Evolutionary conservation across 2,888 invertebrate genomes (phyloP).

Genomic region (Synanthedon myopaeformis): DNA sequence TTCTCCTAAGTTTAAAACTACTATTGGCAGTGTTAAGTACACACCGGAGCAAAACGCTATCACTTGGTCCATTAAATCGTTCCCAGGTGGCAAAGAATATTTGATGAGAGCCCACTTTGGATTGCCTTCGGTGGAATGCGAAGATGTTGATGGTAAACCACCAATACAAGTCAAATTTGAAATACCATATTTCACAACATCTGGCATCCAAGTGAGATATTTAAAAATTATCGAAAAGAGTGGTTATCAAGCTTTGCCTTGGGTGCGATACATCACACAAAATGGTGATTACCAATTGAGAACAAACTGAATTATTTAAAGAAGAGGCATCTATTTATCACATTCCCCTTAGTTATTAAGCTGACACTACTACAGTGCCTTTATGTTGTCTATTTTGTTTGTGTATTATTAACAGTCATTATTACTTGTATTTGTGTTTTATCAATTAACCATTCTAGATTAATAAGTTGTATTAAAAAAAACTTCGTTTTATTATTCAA

Average conservation of each 20-base stretch:
- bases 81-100: slow-evolving; percentile 98
- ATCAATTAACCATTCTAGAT: slow-evolving; percentile 42
- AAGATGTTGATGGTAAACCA: slow-evolving; percentile 95
- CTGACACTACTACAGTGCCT: slow-evolving; percentile 14
- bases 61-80: slow-evolving; percentile 97
- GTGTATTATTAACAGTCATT: too few species aligned
- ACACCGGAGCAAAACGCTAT: slow-evolving; percentile 97
- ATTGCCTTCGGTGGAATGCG: slow-evolving; percentile 93
- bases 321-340: neutral
- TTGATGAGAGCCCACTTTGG: slow-evolving; percentile 98
- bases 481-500: too few species aligned
- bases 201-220: slow-evolving; percentile 97
- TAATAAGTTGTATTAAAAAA: slow-evolving; percentile 35
- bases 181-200: slow-evolving; percentile 98
- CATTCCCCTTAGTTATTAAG: slow-evolving; percentile 17
- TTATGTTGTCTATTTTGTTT: too few species aligned
- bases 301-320: slow-evolving; percentile 76
- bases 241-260: slow-evolving; percentile 97
- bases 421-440: too few species aligned
- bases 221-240: slow-evolving; percentile 99
- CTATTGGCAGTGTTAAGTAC: slow-evolving; percentile 96
- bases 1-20: slow-evolving; percentile 98
- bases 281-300: slow-evolving; percentile 98
- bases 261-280: slow-evolving; percentile 99
- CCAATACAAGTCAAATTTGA: slow-evolving; percentile 99